Evolutionary conservation across 2,113 vertebrate species (phyloP), one percentile per base, ranked within the genome.

Genomic region (Eretmochelys imbricata): DNA sequence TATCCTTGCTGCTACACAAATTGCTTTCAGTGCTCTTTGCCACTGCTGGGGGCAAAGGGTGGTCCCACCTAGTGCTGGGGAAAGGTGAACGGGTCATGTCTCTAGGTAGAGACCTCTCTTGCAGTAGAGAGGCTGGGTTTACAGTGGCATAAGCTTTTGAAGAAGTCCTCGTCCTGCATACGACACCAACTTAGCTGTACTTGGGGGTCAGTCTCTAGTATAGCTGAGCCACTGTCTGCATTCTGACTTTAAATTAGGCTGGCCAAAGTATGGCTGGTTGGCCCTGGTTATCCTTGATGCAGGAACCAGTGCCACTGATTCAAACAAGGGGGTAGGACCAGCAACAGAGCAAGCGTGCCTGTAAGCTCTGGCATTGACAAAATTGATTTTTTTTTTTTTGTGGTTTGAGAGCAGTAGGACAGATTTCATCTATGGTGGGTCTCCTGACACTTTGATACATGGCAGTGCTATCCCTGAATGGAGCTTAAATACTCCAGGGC

Each of bases 391-490:
- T 57, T 65, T 83, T 55, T 75, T 35, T 27, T 72, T 65, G 90
- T 91, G 82, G 55, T 93, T 94, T 82, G 97, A 94, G 96, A 91
- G 91, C 88, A 96, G 96, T 94, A 91, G 96, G 97, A 94, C 90
- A 97, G 95, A 91, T 96, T 96, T 95, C 96, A 95, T 97, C 95
- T 98, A 96, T 97, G 97, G 89, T 97, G 93, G 94, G 82, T 95
- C 93, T 98, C 84, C 90, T 98, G 98, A 96, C 98, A 98, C 93
- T 97, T 97, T 98, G 98, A 98, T 98, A 87, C 98, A 98, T 98
- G 94, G 93, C 97, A 84, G 89, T 91, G 95, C 96, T 97, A 53
- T 98, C 95, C 98, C 98, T 97, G 97, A 93, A 59, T 82, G 90
- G 95, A 97, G 95, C 96, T 97, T 95, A 79, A 97, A 87, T 91